Percentiles rank a stretch among this genome's conserved stretches.
These are phyloP conservation scores for Melanotaenia pygmaea DNA, from an alignment of 2,797 vertebrate species.

Conservation along the genomic window DNA sequence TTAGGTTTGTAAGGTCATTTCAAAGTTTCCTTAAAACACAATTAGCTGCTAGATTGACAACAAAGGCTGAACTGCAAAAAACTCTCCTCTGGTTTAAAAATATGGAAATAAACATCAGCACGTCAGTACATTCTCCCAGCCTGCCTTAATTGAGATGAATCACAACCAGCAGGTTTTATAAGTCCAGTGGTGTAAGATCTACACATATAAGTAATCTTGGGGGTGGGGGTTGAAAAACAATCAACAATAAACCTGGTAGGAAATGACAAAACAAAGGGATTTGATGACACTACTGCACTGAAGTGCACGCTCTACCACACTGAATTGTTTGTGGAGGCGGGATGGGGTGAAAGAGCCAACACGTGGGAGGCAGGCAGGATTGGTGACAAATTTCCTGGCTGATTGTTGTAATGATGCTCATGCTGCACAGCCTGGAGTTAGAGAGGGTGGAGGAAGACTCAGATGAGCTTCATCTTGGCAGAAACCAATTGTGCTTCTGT, in stretches of 20 bases:
- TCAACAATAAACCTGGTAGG: background rate
- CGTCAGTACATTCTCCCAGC: background rate
- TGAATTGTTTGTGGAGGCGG: slow-evolving; percentile 25
- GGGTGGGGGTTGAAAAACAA: background rate
- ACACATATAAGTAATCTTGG: background rate
- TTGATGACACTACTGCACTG: background rate
- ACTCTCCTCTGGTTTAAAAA: background rate
- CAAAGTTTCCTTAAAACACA: no score
- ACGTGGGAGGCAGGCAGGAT: slow-evolving; percentile 42
- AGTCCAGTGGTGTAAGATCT: background rate
- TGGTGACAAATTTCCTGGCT: slow-evolving; percentile 30
- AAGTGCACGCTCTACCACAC: background rate
- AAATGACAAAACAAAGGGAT: slow-evolving; percentile 2
- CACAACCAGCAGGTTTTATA: slow-evolving; percentile 5
- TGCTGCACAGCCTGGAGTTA: slow-evolving; percentile 27
- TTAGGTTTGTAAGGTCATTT: background rate
- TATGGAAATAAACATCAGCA: background rate
- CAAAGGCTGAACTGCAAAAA: background rate
- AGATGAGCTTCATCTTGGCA: slow-evolving; percentile 26
- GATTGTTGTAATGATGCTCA: slow-evolving; percentile 8
- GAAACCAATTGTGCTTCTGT: slow-evolving; percentile 8
- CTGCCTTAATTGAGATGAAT: slow-evolving; percentile 6
- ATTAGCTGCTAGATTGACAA: background rate
- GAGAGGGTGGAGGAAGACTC: slow-evolving; percentile 21
- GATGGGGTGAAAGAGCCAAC: slow-evolving; percentile 25